A percentile compares a stretch with the other conserved stretches of the same genome.
Conservation (phyloP, 1,140 invertebrate genomes). For the Neuroterus valhalla region DNA sequence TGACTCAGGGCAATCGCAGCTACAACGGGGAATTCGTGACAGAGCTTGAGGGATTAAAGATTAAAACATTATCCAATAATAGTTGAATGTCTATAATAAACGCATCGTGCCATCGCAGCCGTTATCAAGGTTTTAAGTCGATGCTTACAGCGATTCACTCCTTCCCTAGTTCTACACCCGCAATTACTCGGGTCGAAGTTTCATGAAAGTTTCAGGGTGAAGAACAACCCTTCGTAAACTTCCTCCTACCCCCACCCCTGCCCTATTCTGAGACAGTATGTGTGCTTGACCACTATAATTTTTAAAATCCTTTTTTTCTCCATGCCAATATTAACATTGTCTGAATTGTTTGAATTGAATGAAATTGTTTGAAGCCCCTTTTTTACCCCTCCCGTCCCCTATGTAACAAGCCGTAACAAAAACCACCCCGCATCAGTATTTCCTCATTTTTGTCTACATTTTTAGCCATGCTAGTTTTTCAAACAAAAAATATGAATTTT, state of each 20-base stretch:
- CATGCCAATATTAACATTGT: slow-evolving; percentile 12
- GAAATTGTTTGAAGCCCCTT: not conserved
- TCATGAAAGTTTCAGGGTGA: slow-evolving; percentile 58
- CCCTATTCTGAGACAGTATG: not conserved
- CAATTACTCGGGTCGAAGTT: slow-evolving; percentile 57
- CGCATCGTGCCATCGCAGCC: slow-evolving; percentile 37
- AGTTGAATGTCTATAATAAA: not conserved
- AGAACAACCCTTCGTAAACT: slow-evolving; percentile 38
- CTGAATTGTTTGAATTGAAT: not conserved
- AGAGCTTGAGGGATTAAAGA: no score
- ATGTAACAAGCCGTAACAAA: no score
- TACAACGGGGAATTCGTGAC: no score
- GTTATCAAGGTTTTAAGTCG: slow-evolving; percentile 51
- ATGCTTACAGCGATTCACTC: slow-evolving; percentile 29
- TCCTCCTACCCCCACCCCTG: not conserved
- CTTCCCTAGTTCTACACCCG: slow-evolving; percentile 34
- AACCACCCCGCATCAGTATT: no score
- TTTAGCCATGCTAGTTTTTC: no score
- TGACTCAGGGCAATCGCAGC: no score
- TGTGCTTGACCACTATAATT: not conserved
- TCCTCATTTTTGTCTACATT: no score
- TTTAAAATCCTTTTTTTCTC: not conserved
- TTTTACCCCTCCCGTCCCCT: no score
- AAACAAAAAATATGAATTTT: no score
- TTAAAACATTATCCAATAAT: not conserved